Evolutionary conservation across 2,113 vertebrate species (phyloP), one percentile per base, ranked within the genome.

Genomic region (Catharus fuscescens): DNA sequence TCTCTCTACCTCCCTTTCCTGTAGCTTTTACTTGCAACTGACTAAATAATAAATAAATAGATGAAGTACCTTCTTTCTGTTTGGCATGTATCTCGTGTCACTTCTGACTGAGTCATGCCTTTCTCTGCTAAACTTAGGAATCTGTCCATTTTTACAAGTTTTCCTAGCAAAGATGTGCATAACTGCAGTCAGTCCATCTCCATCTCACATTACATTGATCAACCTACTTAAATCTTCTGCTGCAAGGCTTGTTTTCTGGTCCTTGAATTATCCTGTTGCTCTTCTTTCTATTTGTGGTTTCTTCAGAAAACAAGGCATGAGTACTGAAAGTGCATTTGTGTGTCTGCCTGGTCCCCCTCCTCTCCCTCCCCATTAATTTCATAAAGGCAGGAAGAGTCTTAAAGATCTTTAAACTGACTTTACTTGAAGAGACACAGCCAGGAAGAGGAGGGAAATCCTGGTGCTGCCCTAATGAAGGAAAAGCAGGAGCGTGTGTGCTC

Each of bases 211-310:
- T 62, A 48, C 76, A 45, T 44, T 91, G 74, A 70, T 79, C 85
- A 62, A 54, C 12, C 59, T 47, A 34, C 60, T 77, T 92, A 64
- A 86, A 77, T 73, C 62, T 94, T 64, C 67, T 76, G 6, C 69
- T 70, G 71, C 53, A 73, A 70, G 52, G 10, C 36, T 47, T 66
- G 26, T 95, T 95, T 82, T 62, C 62, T 80, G 40, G 15, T 57
- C 38, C 59, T 80, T 90, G 80, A 90, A 59, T 82, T 90, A 77
- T 77, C 93, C 53, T 81, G 36, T 72, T 92, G 77, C 52, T 85
- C 54, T 72, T 79, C 69, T 80, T 90, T 92, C 70, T 93, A 3
- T 93, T 90, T 88, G 88, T 93, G 71, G 59, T 90, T 96, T 93
- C 66, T 88, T 86, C 86, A 90, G 67, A 88, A 92, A 94, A 86